phyloP scores from a whole-genome alignment of 2,113 vertebrate genomes.

The Manacus vitellinus region DNA sequence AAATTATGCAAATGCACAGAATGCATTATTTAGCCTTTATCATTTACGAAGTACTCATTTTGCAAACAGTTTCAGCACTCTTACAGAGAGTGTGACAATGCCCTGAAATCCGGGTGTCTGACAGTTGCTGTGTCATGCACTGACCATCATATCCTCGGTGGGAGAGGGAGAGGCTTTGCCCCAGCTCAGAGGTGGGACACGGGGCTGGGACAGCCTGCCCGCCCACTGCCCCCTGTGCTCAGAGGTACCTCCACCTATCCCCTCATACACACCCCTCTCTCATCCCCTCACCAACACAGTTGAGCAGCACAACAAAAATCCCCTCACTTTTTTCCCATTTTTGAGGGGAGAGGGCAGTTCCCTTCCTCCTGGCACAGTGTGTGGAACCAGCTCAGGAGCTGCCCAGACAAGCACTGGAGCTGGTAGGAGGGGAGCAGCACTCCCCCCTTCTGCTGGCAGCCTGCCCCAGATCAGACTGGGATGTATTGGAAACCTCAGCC shows the following conservation, averaged over 20 bases:
- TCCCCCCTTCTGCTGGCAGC: neutral
- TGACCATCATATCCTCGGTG: fast-evolving
- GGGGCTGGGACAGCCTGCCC: neutral
- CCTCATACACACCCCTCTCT: neutral
- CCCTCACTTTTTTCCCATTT: fast-evolving
- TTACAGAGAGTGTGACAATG: neutral
- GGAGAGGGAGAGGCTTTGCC: neutral
- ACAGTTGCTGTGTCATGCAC: fast-evolving
- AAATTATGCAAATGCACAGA: slow-evolving; percentile 24
- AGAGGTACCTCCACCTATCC: neutral
- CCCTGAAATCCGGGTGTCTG: neutral
- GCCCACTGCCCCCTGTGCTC: fast-evolving
- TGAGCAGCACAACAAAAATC: neutral
- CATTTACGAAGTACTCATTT: neutral
- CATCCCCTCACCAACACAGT: neutral
- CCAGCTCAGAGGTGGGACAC: neutral
- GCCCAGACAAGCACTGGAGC: fast-evolving
- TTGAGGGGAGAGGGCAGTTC: neutral
- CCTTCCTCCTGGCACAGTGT: neutral
- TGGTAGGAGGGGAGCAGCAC: neutral
- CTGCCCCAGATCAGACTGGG: neutral
- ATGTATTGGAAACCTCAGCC: neutral
- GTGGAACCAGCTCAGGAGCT: neutral
- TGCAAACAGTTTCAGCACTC: neutral
- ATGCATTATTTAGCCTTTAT: slow-evolving; percentile 12